Evolutionary conservation across 2,797 vertebrate genomes (phyloP).

Genomic region (Rousettus madagascariensis): DNA sequence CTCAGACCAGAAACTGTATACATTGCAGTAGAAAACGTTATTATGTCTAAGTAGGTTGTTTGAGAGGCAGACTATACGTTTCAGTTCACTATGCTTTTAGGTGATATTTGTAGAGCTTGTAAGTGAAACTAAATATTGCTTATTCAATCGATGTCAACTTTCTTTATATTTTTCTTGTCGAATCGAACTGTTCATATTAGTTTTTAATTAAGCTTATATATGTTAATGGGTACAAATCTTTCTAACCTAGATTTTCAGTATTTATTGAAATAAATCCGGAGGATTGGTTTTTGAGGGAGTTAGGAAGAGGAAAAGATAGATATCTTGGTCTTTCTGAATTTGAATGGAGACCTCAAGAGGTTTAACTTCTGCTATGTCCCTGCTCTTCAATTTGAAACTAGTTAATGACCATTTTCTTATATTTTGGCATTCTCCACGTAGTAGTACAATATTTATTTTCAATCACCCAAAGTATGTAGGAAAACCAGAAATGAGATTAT

Average conservation of each 20-base stretch:
- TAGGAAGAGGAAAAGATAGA: background rate
- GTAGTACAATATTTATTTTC: background rate
- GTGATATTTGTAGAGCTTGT: constrained; percentile 52
- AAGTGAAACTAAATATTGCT: constrained; percentile 65
- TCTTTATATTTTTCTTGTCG: background rate
- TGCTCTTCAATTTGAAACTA: background rate
- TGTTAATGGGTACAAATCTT: background rate
- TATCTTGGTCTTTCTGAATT: background rate
- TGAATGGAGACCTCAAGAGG: background rate
- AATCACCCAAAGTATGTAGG: background rate
- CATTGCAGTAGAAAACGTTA: constrained; percentile 76
- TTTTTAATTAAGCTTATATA: background rate
- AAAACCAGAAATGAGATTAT: background rate
- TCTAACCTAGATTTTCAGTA: background rate
- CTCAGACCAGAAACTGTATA: constrained; percentile 78
- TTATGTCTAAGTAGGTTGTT: constrained; percentile 74
- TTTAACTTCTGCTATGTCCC: background rate
- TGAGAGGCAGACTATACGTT: constrained; percentile 72
- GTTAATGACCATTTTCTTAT: background rate
- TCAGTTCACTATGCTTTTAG: constrained; percentile 67
- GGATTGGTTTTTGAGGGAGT: background rate
- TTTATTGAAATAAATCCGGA: background rate
- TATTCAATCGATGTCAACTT: background rate
- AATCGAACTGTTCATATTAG: background rate
- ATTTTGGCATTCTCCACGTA: background rate